These are phyloP conservation scores for Mormyrops attenuatus DNA, from an alignment of 2,797 vertebrate species.

Conservation along the genomic window DNA sequence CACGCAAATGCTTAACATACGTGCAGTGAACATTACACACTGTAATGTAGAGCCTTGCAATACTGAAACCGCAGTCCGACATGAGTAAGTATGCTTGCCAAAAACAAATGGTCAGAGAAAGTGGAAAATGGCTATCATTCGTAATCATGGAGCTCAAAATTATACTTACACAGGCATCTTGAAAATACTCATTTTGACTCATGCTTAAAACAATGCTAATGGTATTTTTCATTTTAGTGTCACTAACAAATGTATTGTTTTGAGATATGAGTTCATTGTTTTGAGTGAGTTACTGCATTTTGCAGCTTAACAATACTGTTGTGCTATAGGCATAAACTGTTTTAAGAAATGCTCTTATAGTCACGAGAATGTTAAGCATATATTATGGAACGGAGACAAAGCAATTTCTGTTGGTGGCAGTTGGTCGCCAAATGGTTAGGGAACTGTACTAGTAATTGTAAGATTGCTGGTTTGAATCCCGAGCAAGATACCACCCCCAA, in stretches of 20 bases:
- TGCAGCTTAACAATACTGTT: not conserved
- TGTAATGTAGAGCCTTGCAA: not conserved
- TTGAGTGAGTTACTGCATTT: not conserved
- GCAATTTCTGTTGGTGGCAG: not conserved
- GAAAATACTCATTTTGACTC: not conserved
- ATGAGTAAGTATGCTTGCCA: not conserved
- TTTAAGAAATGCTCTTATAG: not conserved
- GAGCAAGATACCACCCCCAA: too few species aligned
- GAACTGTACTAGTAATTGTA: too few species aligned
- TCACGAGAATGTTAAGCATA: not conserved
- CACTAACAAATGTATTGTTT: not conserved
- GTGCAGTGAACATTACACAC: not conserved
- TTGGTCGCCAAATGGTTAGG: too few species aligned
- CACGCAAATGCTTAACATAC: too few species aligned
- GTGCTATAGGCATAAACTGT: not conserved
- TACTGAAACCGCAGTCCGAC: not conserved
- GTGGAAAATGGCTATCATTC: not conserved
- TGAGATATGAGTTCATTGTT: not conserved
- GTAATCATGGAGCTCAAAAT: not conserved
- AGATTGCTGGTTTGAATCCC: too few species aligned
- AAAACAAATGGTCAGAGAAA: not conserved
- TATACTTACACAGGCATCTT: not conserved
- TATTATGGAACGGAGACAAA: not conserved
- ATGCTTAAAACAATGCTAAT: not conserved
- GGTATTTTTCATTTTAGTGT: not conserved